phyloP scores from a whole-genome alignment of 2,113 vertebrate species.

The Merops nubicus region DNA sequence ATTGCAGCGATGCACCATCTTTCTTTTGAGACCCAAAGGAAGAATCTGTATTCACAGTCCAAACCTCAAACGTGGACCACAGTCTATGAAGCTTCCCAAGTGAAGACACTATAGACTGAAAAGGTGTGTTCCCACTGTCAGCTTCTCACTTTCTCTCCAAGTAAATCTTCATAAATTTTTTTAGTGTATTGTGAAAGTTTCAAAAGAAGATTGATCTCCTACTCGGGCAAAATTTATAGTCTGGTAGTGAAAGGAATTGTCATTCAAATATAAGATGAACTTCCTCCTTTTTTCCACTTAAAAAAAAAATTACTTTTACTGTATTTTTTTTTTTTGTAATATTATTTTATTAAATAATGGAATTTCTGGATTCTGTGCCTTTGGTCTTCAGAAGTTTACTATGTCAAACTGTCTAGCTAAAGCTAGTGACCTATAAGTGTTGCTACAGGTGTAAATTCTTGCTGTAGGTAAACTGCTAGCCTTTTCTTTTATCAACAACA shows the following conservation, averaged over 20 bases:
- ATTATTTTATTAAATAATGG: neutral
- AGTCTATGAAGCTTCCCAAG: neutral
- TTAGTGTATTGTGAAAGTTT: neutral
- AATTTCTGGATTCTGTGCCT: neutral
- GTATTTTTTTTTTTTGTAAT: too few relatives aligned
- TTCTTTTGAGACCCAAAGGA: neutral
- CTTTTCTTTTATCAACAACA: neutral
- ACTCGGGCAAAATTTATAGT: neutral
- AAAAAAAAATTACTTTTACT: too few relatives aligned
- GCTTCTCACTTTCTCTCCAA: neutral
- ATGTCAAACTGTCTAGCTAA: neutral
- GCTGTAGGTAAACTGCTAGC: neutral
- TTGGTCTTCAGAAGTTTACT: neutral
- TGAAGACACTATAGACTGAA: neutral
- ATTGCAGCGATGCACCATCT: neutral
- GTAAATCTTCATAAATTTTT: neutral
- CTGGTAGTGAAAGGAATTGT: neutral
- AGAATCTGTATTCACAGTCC: neutral
- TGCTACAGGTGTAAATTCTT: neutral
- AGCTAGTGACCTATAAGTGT: neutral
- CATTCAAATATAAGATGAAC: neutral
- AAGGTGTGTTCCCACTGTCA: neutral
- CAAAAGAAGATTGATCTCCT: neutral
- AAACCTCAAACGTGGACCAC: neutral
- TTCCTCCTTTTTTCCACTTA: fast-evolving